These are phyloP conservation scores for Microtus richardsoni DNA, from an alignment of 2,113 vertebrate species.

Conservation along the genomic window DNA sequence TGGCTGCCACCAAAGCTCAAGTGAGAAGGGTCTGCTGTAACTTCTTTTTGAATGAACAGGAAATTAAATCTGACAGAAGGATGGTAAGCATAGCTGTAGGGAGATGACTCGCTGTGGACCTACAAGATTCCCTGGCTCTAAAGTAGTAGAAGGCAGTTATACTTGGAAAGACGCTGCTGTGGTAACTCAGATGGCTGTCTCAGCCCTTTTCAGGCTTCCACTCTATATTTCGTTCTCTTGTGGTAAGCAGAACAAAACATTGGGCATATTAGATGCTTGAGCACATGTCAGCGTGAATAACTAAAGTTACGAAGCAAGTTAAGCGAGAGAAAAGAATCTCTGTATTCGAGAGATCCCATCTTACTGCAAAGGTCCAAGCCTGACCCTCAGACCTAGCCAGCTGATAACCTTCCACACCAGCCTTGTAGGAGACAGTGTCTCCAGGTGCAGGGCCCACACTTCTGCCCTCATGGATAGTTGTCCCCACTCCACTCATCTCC, in stretches of 20 bases:
- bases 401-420: no score
- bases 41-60: conserved; percentile 50
- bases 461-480: not conserved
- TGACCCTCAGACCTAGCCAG: not conserved
- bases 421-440: not conserved
- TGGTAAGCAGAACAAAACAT: not conserved
- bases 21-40: conserved; percentile 33
- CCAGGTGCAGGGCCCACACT: not conserved
- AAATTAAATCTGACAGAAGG: conserved; percentile 31
- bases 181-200: not conserved
- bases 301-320: not conserved
- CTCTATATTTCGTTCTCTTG: not conserved
- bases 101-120: not conserved
- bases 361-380: not conserved
- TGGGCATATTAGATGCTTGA: not conserved
- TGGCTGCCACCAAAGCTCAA: conserved; percentile 49
- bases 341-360: not conserved
- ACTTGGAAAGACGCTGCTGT: not conserved
- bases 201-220: not conserved
- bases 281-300: not conserved
- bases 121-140: not conserved
- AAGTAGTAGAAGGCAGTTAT: not conserved
- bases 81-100: not conserved
- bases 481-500: not conserved
- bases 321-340: not conserved